Evolutionary conservation across 1,140 invertebrate genomes (phyloP), one percentile per base, ranked within the genome.

Genomic region (Metaphire vulgaris): DNA sequence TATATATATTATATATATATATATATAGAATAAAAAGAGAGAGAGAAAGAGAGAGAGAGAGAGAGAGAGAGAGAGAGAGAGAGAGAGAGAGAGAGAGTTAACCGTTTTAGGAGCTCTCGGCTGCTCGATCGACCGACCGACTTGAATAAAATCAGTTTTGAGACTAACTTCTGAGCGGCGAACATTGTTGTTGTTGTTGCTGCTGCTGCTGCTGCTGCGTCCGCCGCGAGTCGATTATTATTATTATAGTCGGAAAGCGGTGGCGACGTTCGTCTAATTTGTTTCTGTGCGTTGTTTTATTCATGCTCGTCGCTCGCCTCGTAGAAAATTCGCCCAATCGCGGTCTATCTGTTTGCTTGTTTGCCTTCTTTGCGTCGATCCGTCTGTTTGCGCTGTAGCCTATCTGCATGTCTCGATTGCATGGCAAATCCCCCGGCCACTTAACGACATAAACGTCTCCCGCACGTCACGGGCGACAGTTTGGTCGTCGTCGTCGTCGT

Each of bases 201-300:
- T 56, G 6, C 41, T 56, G 41, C 41, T n/a, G 41, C 41, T 21
- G 41, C 21, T 56, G 6, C 41, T 56, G 41, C 21, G 41, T 56
- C 21, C n/a, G n/a, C n/a, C n/a, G n/a, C 6, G 41, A 56, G 41
- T 56, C 41, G 21, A 56, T 56, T 56, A 56, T 56, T n/a, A n/a
- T n/a, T n/a, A n/a, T n/a, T n/a, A n/a, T n/a, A n/a, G 41, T 21
- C 41, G 21, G 6, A 56, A 21, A 21, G 41, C 41, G 21, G 41
- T 56, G n/a, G n/a, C n/a, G n/a, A n/a, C n/a, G n/a, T n/a, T n/a
- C n/a, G 41, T 56, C 41, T 56, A 56, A 56, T 56, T 56, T 56
- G 41, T 56, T 56, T 56, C n/a, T n/a, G 41, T 56, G 21, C 21
- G 6, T 56, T 56, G 21, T 56, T 56, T 56, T 56, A 56, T 56